Evolutionary conservation across 2,113 vertebrate species (phyloP).

Genomic region (Caloenas nicobarica): DNA sequence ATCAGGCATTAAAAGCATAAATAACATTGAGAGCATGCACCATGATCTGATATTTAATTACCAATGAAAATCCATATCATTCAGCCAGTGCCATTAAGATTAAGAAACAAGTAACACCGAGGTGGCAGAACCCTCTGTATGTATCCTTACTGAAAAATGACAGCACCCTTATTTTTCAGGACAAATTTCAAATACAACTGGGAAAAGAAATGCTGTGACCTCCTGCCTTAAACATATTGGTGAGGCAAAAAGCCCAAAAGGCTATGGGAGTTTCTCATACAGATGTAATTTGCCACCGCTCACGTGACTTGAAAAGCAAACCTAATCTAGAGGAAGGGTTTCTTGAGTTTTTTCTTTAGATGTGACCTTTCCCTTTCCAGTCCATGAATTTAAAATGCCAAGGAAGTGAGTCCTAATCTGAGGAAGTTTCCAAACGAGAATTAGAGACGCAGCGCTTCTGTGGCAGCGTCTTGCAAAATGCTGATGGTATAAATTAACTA

Average conservation of each 20-base stretch:
- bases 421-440: constrained; percentile 14
- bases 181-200: background rate
- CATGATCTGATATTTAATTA: background rate
- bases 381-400: background rate
- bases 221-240: background rate
- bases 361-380: background rate
- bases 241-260: background rate
- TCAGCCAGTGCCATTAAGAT: background rate
- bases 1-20: background rate
- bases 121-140: background rate
- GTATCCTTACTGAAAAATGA: background rate
- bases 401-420: background rate
- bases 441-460: constrained; percentile 5
- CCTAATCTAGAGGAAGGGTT: background rate
- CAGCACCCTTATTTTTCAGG: background rate
- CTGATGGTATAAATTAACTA: constrained; percentile 15
- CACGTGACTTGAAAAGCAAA: background rate
- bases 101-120: background rate
- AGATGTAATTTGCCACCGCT: background rate
- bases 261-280: background rate
- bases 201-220: background rate
- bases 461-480: background rate
- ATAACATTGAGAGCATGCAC: background rate
- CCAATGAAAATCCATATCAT: background rate
- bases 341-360: background rate